phyloP scores from a whole-genome alignment of 1,140 invertebrate genomes.

The Drosophila nebulosa region DNA sequence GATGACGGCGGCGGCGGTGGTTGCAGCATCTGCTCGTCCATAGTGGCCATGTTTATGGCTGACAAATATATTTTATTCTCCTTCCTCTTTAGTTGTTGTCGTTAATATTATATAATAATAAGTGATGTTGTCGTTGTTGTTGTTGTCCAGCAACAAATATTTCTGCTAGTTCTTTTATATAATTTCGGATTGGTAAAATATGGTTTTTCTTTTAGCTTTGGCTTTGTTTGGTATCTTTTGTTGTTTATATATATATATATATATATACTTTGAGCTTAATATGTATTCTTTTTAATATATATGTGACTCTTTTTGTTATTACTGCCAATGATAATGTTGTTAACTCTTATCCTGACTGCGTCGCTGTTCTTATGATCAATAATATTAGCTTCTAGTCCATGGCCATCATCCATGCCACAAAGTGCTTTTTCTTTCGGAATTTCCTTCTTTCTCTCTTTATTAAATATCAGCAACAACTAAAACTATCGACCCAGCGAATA shows the following conservation, averaged over 20 bases:
- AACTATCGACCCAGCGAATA: not conserved
- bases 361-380: not conserved
- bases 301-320: not conserved
- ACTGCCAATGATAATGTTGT: not conserved
- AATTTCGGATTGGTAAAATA: not conserved
- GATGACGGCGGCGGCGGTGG: not conserved
- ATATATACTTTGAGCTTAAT: slow-evolving; percentile 1
- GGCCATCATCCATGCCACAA: not conserved
- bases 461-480: not conserved
- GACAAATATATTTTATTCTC: not conserved
- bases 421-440: not conserved
- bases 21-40: not conserved
- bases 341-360: not conserved
- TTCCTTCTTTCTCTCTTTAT: not conserved
- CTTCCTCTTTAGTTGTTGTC: not conserved
- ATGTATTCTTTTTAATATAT: slow-evolving; percentile 4
- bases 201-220: not conserved
- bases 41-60: not conserved
- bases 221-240: not conserved
- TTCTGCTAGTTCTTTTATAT: not conserved
- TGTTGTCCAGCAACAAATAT: slow-evolving; percentile 2
- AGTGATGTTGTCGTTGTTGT: not conserved
- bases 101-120: not conserved
- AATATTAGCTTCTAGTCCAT: not conserved
- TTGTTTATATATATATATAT: not conserved